phyloP scores from a whole-genome alignment of 2,113 vertebrate species.

The Peucedramus taeniatus region DNA sequence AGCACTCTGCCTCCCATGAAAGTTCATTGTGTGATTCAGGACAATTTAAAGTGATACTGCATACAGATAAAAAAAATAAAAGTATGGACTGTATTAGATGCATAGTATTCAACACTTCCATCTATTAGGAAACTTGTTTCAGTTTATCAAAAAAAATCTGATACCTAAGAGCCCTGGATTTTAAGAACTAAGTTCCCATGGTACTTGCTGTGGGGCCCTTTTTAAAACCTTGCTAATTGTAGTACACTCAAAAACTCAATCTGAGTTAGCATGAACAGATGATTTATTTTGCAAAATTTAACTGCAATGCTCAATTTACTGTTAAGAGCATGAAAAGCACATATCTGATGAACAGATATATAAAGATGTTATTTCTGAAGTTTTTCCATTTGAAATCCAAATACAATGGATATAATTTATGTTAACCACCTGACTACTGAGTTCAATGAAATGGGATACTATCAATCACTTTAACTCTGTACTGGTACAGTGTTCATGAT shows the following conservation, averaged over 20 bases:
- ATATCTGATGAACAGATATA: background rate
- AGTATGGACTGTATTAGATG: background rate
- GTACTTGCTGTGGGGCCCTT: background rate
- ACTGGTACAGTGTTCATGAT: background rate
- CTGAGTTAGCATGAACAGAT: background rate
- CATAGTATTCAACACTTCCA: background rate
- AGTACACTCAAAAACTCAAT: background rate
- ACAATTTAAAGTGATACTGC: background rate
- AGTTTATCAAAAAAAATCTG: background rate
- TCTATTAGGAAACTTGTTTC: background rate
- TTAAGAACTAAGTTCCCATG: background rate
- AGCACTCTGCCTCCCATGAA: background rate
- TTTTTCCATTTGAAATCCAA: background rate
- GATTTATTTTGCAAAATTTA: background rate
- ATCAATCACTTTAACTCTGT: background rate
- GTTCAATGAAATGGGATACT: background rate
- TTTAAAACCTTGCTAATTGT: background rate
- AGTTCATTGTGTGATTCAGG: background rate
- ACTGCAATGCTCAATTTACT: background rate
- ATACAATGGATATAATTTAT: background rate
- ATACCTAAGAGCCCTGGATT: background rate
- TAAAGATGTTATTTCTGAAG: background rate
- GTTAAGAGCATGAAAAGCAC: background rate
- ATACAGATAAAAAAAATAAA: background rate
- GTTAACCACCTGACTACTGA: background rate